A percentile compares a stretch with the other conserved stretches of the same genome.
phyloP scores from a whole-genome alignment of 1,140 invertebrate genomes.

The Spodoptera frugiperda region DNA sequence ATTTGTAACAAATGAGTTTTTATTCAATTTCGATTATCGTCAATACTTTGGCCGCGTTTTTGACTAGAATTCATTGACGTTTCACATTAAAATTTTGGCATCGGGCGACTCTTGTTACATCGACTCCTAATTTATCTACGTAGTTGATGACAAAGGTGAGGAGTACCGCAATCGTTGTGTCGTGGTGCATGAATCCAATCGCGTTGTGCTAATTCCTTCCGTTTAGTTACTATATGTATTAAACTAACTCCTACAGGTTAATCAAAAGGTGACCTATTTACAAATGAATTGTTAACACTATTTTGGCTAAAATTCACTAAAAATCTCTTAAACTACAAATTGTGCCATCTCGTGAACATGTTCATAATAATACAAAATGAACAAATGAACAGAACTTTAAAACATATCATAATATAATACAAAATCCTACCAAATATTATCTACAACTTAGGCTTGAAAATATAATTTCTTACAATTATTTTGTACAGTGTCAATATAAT shows the following conservation, averaged over 20 bases:
- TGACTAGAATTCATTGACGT: constrained; percentile 13
- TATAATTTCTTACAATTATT: constrained; percentile 74
- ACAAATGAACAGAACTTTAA: constrained; percentile 51
- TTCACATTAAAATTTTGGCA: constrained; percentile 39
- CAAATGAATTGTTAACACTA: constrained; percentile 79
- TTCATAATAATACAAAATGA: constrained; percentile 59
- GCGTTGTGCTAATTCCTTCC: constrained; percentile 76
- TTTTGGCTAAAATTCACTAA: constrained; percentile 85
- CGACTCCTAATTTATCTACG: not conserved
- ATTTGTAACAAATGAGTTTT: not conserved
- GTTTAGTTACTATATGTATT: constrained; percentile 74
- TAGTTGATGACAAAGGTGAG: constrained; percentile 5
- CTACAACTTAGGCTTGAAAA: constrained; percentile 70
- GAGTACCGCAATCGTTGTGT: not conserved
- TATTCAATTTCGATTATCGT: not conserved
- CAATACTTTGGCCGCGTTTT: constrained; percentile 35
- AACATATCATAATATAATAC: constrained; percentile 50
- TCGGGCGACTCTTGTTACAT: constrained; percentile 5
- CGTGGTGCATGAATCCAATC: constrained; percentile 62
- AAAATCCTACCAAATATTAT: constrained; percentile 61
- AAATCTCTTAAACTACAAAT: constrained; percentile 79
- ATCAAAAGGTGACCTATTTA: constrained; percentile 80
- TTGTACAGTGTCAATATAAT: constrained; percentile 76
- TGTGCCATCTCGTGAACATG: constrained; percentile 78
- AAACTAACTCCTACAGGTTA: constrained; percentile 69